Base-by-base conservation (phyloP, 2,113 vertebrate genomes). In the Baryphthengus martii region DNA sequence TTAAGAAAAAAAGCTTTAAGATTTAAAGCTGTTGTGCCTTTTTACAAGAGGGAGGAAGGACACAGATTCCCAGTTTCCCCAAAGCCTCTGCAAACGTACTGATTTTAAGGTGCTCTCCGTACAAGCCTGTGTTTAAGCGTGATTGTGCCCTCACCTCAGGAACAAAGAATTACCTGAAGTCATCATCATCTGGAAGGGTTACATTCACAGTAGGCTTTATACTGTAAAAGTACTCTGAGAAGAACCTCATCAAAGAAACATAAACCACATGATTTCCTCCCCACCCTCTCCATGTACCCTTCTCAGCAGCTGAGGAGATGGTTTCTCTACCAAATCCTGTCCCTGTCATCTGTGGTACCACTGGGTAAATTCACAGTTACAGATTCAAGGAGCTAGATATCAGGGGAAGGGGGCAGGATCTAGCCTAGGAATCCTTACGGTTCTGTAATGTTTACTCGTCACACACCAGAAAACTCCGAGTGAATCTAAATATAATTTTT, bases 281-380 rank as follows among this genome's bases (percentile, higher is more conserved):
- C 17, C n/a, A 24, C 9, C 18, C 50, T 85, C 45, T 74, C 70
- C 9, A 2, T 11, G 50, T 13, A 11, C 39, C 17, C 20, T 44
- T n/a, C 59, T 40, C 61, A 31, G 56, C 52, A 70, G 42, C 65
- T 59, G 59, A 52, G 50, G 20, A 80, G 59, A 74, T 1, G 18
- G 7, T 24, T 47, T 44, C 62, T 28, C 33, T 31, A 4, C 14
- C 47, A 45, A 3, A 2, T 33, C 42, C 70, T 9, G 7, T 67
- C 28, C n/a, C 58, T 37, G 39, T 11, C 39, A 23, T 31, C 70
- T 63, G 11, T 58, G 0, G 0, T n/a, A 3, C 40, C 35, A 0
- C 26, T 11, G 73, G 23, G 9, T 10, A 7, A 10, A 7, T 28
- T n/a, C 56, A 28, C 35, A 25, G 45, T 20, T 13, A 21, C 5